Evolutionary conservation across 2,797 vertebrate species (phyloP), one percentile per base, ranked within the genome.

Genomic region (Clarias platycephalus): DNA sequence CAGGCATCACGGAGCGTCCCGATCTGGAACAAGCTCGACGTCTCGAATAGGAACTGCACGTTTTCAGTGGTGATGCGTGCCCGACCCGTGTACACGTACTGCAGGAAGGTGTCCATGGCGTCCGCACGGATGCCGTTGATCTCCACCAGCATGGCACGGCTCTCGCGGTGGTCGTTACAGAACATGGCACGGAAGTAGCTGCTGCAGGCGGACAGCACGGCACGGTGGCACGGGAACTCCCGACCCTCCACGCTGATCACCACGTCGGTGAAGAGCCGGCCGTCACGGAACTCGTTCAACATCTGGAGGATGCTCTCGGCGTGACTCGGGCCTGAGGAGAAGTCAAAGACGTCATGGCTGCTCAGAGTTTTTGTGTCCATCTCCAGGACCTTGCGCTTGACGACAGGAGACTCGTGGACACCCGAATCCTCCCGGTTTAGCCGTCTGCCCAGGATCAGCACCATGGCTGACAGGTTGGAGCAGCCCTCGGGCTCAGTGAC

Each of bases 121-220:
- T 98, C 97, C 0, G 97, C 96, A 40, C 97, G 94, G 90, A 99
- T 99, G 86, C 98, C 98, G 0, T 99, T 99, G 94, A 99, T 99
- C 93, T 99, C 98, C 67, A 99, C 97, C 80, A 98, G 83, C 97
- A 99, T 99, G 92, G 99, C 97, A 0, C 96, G 94, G 92, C 98
- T 99, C 91, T 99, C 98, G 0, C 98, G 93, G 89, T 98, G 97
- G 90, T 99, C 97, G 0, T 99, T 99, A 92, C 97, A 99, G 91
- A 99, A 99, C 98, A 99, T 99, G 80, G 98, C 98, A 86, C 97
- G 95, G 93, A 99, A 99, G 93, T 99, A 99, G 90, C 96, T 97
- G 82, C 97, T 99, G 93, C 97, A 99, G 76, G 98, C 97, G 0
- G 98, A 99, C 81, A 99, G 97, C 44, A 99, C 96, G 0, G 97